Base-by-base conservation (phyloP, 1,140 invertebrate species). In the Cydia splendana region DNA sequence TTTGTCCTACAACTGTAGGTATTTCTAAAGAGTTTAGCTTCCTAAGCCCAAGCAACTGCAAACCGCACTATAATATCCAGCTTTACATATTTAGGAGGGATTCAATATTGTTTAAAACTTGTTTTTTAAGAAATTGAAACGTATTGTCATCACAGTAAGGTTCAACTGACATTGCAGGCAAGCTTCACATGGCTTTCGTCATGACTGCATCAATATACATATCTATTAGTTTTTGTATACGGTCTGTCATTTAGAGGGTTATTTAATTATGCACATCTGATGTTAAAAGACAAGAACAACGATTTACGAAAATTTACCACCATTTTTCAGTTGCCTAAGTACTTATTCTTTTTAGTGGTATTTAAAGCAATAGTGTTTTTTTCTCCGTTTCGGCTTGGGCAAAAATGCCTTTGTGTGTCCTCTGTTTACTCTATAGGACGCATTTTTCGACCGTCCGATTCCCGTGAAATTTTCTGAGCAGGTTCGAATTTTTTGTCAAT, bases 221-320 rank as follows among this genome's bases (percentile, higher is more conserved):
- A 82, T 82, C 81, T 82, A 76, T 82, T 82, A 80, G 78, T 82
- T 82, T 77, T 82, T 75, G 67, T 71, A 71, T 71, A 42, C 57
- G 57, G 57, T 20, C 57, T 62, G 57, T 62, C 57, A 62, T 62
- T 24, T 62, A 62, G 57, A 62, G 57, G 20, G 18, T 62, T 62
- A 62, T 24, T 10, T 2, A 13, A 12, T 62, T 62, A 62, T 62
- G 57, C 57, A 62, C 57, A 62, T 62, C 10, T 62, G 57, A 24
- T 62, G n/a, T 57, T 18, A 57, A 57, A 51, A 6, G 48, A 4
- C 1, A 4, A 3, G 15, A 4, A 48, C 15, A 51, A 51, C 5
- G 48, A n/a, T 2, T n/a, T 1, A 15, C 3, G 48, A 51, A 51
- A 51, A 51, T 2, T 51, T 51, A 42, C 7, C 38, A 42, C 38